A percentile compares a stretch with the other conserved stretches of the same genome.
Conservation (phyloP, 2,888 invertebrate species). For the Bibio marci region DNA sequence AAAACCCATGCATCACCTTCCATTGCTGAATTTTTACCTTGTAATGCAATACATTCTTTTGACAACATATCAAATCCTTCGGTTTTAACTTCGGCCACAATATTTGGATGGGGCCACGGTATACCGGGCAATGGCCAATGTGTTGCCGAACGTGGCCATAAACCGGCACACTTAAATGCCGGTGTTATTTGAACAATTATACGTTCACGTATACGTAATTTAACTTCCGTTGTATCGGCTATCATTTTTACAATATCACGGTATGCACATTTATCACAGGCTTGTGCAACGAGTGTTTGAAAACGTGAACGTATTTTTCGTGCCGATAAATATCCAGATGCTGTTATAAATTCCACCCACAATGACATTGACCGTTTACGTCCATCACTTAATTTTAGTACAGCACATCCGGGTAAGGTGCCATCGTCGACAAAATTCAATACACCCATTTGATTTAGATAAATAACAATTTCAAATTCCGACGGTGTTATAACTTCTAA, state of each 20-base stretch:
- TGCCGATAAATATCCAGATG: slow-evolving; percentile 89
- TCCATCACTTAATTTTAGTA: slow-evolving; percentile 86
- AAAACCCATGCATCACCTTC: slow-evolving; percentile 95
- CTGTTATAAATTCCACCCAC: slow-evolving; percentile 97
- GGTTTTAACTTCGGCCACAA: slow-evolving; percentile 85
- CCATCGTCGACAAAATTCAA: slow-evolving; percentile 96
- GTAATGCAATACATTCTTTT: slow-evolving; percentile 69
- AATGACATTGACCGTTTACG: slow-evolving; percentile 92
- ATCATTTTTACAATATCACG: slow-evolving; percentile 90
- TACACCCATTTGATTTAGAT: slow-evolving; percentile 97
- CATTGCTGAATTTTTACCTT: slow-evolving; percentile 77
- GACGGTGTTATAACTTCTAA: slow-evolving; percentile 83
- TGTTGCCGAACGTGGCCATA: slow-evolving; percentile 88
- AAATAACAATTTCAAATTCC: slow-evolving; percentile 90
- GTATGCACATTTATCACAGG: slow-evolving; percentile 87
- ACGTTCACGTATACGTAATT: slow-evolving; percentile 73
- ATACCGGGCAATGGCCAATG: slow-evolving; percentile 88
- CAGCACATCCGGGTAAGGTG: slow-evolving; percentile 80
- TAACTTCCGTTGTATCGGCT: slow-evolving; percentile 87
- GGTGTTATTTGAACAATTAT: slow-evolving; percentile 91
- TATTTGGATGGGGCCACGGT: slow-evolving; percentile 85
- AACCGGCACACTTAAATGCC: slow-evolving; percentile 82
- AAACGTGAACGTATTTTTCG: slow-evolving; percentile 88
- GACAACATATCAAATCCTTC: slow-evolving; percentile 90
- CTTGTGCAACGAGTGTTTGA: slow-evolving; percentile 76